Percentiles rank a stretch among this genome's conserved stretches.
Evolutionary conservation across 2,797 vertebrate genomes (phyloP).

Genomic region (Cetoscarus ocellatus): DNA sequence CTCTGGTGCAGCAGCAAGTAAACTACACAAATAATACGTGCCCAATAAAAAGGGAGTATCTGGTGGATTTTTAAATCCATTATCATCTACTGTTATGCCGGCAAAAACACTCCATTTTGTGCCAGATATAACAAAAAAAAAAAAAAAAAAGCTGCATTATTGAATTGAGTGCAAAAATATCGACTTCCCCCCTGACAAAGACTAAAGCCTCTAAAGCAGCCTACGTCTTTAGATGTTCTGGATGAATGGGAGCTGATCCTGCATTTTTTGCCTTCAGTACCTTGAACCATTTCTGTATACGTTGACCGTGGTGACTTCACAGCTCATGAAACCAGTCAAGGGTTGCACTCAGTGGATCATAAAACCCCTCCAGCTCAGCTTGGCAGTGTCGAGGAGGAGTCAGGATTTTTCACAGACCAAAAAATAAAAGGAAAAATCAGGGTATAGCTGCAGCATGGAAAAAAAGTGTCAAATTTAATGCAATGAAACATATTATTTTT

Average conservation of each 20-base stretch:
- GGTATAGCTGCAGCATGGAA: conserved; percentile 38
- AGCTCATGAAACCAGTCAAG: conserved; percentile 77
- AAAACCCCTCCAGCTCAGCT: conserved; percentile 56
- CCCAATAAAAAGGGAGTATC: too few relatives aligned
- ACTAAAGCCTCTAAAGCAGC: conserved; percentile 1
- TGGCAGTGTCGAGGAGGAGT: conserved; percentile 45
- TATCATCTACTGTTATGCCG: too few relatives aligned
- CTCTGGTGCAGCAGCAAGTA: too few relatives aligned
- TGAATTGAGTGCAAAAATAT: not conserved
- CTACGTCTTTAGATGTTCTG: conserved; percentile 11
- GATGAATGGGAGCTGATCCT: conserved; percentile 53
- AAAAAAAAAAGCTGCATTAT: conserved; percentile 1
- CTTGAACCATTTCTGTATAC: conserved; percentile 55
- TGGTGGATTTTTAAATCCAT: too few relatives aligned
- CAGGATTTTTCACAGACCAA: conserved; percentile 37
- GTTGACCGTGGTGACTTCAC: conserved; percentile 68
- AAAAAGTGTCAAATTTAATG: conserved; percentile 61
- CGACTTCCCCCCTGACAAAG: not conserved
- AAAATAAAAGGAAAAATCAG: conserved; percentile 20
- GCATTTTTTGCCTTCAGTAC: conserved; percentile 54
- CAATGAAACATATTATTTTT: conserved; percentile 58
- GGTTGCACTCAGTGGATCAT: conserved; percentile 61
- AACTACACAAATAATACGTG: too few relatives aligned
- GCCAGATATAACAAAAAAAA: not conserved
- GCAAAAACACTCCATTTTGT: too few relatives aligned